Evolutionary conservation across 2,113 vertebrate species (phyloP).

Genomic region (Shinisaurus crocodilurus): DNA sequence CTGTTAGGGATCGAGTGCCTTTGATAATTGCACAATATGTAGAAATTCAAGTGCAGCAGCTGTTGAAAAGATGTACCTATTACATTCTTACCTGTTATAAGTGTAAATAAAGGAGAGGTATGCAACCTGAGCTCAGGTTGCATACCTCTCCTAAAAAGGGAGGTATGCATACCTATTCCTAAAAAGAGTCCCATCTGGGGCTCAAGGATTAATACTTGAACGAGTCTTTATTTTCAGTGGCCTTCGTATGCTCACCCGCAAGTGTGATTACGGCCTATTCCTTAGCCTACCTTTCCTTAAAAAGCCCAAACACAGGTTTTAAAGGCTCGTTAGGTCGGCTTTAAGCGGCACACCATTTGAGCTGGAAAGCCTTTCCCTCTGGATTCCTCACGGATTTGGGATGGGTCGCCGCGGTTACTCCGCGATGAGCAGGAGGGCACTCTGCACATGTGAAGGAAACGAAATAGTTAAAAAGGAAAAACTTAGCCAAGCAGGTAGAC

Average conservation of each 20-base stretch:
- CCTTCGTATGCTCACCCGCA: background rate
- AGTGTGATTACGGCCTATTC: background rate
- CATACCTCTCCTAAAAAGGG: background rate
- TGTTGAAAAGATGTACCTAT: background rate
- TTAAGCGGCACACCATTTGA: background rate
- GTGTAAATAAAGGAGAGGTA: background rate
- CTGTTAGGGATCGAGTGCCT: background rate
- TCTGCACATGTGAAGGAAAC: too few relatives aligned
- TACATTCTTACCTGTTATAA: background rate
- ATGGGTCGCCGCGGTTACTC: background rate
- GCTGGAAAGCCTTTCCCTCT: background rate
- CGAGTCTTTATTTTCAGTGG: background rate
- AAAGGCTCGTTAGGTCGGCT: background rate
- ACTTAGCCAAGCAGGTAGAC: too few relatives aligned
- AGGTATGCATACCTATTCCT: background rate
- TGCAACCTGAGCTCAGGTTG: background rate
- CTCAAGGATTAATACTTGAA: background rate
- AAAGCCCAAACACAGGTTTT: background rate
- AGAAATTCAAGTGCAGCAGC: background rate
- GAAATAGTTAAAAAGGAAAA: too few relatives aligned
- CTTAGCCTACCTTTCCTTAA: background rate
- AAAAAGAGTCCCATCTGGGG: background rate
- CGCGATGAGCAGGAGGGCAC: background rate
- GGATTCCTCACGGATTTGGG: background rate
- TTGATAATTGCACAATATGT: background rate